A percentile compares a stretch with the other conserved stretches of the same genome.
phyloP scores from a whole-genome alignment of 2,113 vertebrate genomes.

The Balaeniceps rex region DNA sequence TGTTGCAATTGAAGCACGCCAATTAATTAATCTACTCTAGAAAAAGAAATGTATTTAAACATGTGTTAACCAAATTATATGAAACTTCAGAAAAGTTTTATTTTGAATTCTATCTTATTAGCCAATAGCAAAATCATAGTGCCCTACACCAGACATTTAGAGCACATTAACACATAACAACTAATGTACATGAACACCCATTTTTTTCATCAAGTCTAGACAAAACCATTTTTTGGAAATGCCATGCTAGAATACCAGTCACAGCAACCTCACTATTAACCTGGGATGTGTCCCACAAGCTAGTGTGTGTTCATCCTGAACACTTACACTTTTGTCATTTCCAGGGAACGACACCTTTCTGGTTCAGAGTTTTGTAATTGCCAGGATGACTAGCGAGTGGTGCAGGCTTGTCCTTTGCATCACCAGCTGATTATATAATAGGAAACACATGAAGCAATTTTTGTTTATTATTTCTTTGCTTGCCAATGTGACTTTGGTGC shows the following conservation, averaged over 20 bases:
- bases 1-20: neutral
- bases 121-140: neutral
- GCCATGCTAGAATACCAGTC: neutral
- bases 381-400: neutral
- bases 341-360: neutral
- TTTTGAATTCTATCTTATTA: neutral
- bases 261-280: neutral
- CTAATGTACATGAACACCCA: neutral
- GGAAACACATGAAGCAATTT: constrained; percentile 62
- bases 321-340: neutral
- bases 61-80: neutral
- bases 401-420: constrained; percentile 28
- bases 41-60: neutral
- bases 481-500: constrained; percentile 62
- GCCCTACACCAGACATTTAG: neutral
- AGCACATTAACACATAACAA: rapidly evolving
- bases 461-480: constrained; percentile 63
- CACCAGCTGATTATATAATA: constrained; percentile 59
- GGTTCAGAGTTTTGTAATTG: neutral
- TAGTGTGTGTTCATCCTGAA: neutral
- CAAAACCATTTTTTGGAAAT: neutral
- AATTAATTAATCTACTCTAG: neutral
- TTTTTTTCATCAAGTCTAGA: neutral
- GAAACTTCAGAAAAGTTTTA: neutral
- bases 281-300: neutral